Conservation (phyloP, 2,113 vertebrate genomes). For the Notarius quadriscutis region DNA sequence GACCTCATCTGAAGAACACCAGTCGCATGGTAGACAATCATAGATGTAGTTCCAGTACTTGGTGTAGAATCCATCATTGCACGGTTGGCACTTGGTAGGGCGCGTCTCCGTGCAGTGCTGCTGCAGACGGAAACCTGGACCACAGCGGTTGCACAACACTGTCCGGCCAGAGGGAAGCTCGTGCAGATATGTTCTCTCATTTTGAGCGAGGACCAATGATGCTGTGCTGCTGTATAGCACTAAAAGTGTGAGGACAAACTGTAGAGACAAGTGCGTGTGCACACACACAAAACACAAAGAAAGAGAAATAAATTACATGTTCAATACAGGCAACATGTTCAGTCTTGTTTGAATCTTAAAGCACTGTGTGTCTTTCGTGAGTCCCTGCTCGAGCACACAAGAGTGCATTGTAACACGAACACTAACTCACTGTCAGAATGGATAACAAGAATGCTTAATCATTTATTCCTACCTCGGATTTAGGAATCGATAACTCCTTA, state of each 20-base stretch:
- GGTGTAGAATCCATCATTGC: background rate
- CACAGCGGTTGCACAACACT: background rate
- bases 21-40: background rate
- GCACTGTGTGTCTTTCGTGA: too few species aligned
- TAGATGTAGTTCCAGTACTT: slow-evolving; percentile 5
- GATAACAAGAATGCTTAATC: too few species aligned
- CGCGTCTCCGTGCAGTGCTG: background rate
- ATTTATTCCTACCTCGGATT: too few species aligned
- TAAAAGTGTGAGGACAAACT: background rate
- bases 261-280: background rate
- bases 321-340: too few species aligned
- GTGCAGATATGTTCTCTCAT: background rate
- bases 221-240: background rate
- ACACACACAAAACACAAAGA: background rate
- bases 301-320: background rate
- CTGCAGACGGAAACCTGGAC: background rate
- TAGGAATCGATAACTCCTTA: too few species aligned
- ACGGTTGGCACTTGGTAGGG: background rate
- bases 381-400: too few species aligned
- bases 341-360: too few species aligned
- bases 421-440: too few species aligned
- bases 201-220: background rate
- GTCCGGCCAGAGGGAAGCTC: background rate
- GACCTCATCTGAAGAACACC: background rate
- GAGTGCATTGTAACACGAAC: too few species aligned